Evolutionary conservation across 2,888 invertebrate genomes (phyloP).

Genomic region (Ennomos fuscantarius): DNA sequence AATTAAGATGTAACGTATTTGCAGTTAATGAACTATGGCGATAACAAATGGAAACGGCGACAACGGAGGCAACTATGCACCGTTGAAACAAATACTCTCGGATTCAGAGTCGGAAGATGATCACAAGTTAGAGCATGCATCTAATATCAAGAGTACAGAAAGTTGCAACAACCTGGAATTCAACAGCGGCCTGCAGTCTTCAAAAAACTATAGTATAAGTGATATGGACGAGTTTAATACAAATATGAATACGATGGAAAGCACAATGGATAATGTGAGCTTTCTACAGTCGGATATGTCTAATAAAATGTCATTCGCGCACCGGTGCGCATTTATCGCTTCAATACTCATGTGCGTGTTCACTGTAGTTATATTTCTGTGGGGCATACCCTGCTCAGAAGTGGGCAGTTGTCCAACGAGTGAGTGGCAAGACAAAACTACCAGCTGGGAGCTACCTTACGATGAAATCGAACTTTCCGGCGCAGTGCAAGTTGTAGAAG

Average conservation of each 20-base stretch:
- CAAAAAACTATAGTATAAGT: constrained; percentile 76
- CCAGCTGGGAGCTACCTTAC: constrained; percentile 88
- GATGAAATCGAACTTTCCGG: constrained; percentile 89
- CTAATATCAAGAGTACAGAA: constrained; percentile 62
- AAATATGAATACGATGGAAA: constrained; percentile 75
- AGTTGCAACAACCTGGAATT: constrained; percentile 77
- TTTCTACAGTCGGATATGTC: constrained; percentile 78
- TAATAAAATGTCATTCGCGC: constrained; percentile 87
- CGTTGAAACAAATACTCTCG: constrained; percentile 90
- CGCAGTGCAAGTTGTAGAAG: constrained; percentile 88
- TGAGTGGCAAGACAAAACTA: constrained; percentile 84
- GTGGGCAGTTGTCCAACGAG: constrained; percentile 87
- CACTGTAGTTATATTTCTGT: constrained; percentile 90
- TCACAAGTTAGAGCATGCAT: constrained; percentile 67
- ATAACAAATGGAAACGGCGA: constrained; percentile 72
- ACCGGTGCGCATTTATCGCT: constrained; percentile 88
- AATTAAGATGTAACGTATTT: constrained; percentile 28
- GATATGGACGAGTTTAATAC: constrained; percentile 80
- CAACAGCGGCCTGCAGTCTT: constrained; percentile 75
- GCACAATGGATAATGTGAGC: constrained; percentile 80
- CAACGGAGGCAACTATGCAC: constrained; percentile 87
- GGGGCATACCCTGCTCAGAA: constrained; percentile 91
- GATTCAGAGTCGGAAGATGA: constrained; percentile 93
- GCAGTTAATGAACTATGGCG: constrained; percentile 59
- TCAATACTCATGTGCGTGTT: constrained; percentile 90